Percentiles rank a stretch among this genome's conserved stretches.
Evolutionary conservation across 2,113 vertebrate genomes (phyloP).

Genomic region (Bujurquina vittata): DNA sequence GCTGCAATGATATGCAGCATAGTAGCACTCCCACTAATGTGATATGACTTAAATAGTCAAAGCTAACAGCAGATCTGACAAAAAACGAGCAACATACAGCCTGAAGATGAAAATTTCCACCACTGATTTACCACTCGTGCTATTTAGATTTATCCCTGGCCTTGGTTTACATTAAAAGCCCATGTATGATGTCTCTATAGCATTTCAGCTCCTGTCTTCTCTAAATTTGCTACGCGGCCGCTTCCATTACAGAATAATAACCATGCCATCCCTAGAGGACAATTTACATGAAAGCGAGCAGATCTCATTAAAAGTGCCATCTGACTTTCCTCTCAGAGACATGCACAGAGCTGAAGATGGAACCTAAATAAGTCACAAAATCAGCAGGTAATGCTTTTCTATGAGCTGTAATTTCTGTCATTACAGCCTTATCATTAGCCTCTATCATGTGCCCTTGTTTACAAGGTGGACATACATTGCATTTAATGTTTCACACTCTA

Average conservation of each 20-base stretch:
- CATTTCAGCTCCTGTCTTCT: not conserved
- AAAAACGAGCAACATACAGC: not conserved
- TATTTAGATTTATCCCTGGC: not conserved
- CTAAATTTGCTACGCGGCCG: not conserved
- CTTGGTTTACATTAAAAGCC: not conserved
- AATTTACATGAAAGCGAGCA: slow-evolving; percentile 33
- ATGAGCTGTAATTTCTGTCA: slow-evolving; percentile 1
- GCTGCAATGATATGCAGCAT: not conserved
- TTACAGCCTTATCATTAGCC: not conserved
- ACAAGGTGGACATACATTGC: slow-evolving; percentile 23
- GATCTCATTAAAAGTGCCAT: slow-evolving; percentile 45
- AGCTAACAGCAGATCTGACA: not conserved
- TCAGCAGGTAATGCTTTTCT: slow-evolving; percentile 1
- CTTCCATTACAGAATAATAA: slow-evolving; percentile 44
- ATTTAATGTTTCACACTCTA: slow-evolving; percentile 42
- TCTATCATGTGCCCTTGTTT: slow-evolving; percentile 21
- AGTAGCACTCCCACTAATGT: not conserved
- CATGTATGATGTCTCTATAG: not conserved
- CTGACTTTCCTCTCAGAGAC: slow-evolving; percentile 11
- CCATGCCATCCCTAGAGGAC: slow-evolving; percentile 2
- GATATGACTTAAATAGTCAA: not conserved
- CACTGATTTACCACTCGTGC: not conserved
- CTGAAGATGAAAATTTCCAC: not conserved
- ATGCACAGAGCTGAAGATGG: not conserved
- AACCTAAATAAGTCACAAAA: slow-evolving; percentile 21